These are phyloP conservation scores for Nipponia nippon DNA, from an alignment of 2,113 vertebrate species.

Conservation along the genomic window DNA sequence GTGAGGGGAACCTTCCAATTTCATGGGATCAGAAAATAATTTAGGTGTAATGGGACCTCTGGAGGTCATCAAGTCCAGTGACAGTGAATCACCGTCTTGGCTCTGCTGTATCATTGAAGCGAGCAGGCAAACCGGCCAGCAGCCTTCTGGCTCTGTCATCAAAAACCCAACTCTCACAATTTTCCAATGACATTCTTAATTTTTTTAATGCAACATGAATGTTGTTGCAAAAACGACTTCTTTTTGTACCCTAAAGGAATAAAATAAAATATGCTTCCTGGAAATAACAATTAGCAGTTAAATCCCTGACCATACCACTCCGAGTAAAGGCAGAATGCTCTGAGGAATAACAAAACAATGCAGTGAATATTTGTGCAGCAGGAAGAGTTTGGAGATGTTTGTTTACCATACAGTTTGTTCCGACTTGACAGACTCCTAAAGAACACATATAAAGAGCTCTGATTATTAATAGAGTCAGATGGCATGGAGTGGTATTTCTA, in stretches of 20 bases:
- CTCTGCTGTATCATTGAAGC: neutral
- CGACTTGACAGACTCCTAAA: slow-evolving; percentile 3
- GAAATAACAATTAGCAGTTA: neutral
- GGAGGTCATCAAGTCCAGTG: neutral
- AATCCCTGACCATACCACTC: neutral
- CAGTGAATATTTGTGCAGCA: neutral
- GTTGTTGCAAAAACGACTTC: neutral
- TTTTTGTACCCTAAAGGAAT: neutral
- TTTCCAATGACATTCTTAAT: neutral
- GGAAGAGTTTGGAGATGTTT: slow-evolving; percentile 37
- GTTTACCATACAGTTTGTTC: slow-evolving; percentile 20
- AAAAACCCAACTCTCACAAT: neutral
- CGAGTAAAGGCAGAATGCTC: slow-evolving; percentile 11
- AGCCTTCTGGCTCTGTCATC: neutral
- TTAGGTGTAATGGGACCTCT: neutral
- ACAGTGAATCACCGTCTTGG: neutral
- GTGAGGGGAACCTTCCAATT: neutral
- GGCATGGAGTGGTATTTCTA: neutral
- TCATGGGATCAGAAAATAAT: neutral
- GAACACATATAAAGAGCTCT: neutral
- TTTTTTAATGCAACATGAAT: neutral
- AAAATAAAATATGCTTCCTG: neutral
- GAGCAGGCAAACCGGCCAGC: neutral
- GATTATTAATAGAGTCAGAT: slow-evolving; percentile 21
- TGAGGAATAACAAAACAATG: slow-evolving; percentile 21